Base-by-base conservation (phyloP, 2,797 vertebrate genomes). In the Cuculus canorus region DNA sequence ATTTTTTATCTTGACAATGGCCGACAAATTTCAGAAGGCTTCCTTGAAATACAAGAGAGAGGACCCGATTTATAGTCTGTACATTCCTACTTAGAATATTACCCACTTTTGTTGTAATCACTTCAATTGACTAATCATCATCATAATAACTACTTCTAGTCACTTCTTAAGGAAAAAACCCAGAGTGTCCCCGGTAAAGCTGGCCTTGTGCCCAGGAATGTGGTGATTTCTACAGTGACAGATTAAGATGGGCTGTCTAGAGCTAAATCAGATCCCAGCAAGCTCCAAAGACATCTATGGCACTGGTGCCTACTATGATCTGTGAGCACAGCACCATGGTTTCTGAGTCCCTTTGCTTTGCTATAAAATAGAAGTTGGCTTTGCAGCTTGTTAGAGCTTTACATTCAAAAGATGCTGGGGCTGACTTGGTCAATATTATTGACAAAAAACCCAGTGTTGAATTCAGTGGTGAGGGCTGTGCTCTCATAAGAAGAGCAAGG, bases 261-360 rank as follows among this genome's bases (percentile, higher is more conserved):
- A 60, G 81, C 64, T 83, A 95, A 89, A 90, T 70, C 28, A 68
- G 81, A 82, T 85, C 71, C 73, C 90, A 94, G 66, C 33, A 77
- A 93, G 68, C 37, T 79, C 56, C 0, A 0, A 82, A 87, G 59
- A 35, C 57, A 65, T 61, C 70, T 69, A 80, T 39, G 32, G 35
- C 0, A 0, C 13, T 66, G 64, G 10, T 87, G 68, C 39, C 64
- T 60, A 60, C 39, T 90, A 50, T 63, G 48, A 23, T 41, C n/a
- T 86, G 37, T 47, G 10, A 70, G 78, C 22, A 84, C 14, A 77
- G n/a, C 14, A 63, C 43, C n/a, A 19, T 7, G 7, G 25, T 70
- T 92, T 86, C 56, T 10, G 10, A 60, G 48, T 63, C 13, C 18
- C 21, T 88, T 65, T 82, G 59, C 48, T 41, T 68, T 82, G 33